Conservation (phyloP, 2,797 vertebrate species). For the Threskiornis aethiopicus region DNA sequence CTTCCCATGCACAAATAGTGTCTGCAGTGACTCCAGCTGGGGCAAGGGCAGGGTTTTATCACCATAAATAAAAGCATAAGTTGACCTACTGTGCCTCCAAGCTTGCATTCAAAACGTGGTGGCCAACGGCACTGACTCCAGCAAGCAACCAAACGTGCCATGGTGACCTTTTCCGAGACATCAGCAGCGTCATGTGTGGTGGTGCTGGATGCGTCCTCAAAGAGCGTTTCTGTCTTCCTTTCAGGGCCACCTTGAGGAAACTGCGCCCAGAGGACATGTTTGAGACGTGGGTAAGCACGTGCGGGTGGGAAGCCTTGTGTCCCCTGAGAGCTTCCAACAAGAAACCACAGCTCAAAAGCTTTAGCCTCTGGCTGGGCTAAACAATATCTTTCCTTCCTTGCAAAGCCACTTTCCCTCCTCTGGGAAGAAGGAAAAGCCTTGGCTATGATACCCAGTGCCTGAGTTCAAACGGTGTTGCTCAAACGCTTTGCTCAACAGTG, state of each 20-base stretch:
- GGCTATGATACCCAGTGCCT: not conserved
- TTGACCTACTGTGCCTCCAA: not conserved
- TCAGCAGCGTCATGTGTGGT: accelerated
- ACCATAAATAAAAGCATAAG: not conserved
- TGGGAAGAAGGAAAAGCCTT: not conserved
- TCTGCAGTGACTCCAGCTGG: not conserved
- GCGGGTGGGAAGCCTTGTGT: not conserved
- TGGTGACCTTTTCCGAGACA: accelerated
- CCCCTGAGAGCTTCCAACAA: not conserved
- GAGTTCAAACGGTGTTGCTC: not conserved
- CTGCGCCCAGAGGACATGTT: constrained; percentile 95
- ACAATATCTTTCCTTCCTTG: not conserved
- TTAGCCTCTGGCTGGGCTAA: not conserved
- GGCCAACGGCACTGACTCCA: accelerated
- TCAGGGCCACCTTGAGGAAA: constrained; percentile 92
- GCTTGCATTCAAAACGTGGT: not conserved
- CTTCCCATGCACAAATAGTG: not conserved
- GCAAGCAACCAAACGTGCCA: not conserved
- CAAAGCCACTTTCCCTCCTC: not conserved
- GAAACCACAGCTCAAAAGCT: not conserved
- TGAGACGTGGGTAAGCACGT: constrained; percentile 91
- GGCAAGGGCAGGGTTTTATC: not conserved
- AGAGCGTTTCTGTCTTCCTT: not conserved
- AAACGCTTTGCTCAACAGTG: accelerated
- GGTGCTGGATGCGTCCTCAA: not conserved